Conservation (phyloP, 2,888 invertebrate genomes). For the Thereva unica region DNA sequence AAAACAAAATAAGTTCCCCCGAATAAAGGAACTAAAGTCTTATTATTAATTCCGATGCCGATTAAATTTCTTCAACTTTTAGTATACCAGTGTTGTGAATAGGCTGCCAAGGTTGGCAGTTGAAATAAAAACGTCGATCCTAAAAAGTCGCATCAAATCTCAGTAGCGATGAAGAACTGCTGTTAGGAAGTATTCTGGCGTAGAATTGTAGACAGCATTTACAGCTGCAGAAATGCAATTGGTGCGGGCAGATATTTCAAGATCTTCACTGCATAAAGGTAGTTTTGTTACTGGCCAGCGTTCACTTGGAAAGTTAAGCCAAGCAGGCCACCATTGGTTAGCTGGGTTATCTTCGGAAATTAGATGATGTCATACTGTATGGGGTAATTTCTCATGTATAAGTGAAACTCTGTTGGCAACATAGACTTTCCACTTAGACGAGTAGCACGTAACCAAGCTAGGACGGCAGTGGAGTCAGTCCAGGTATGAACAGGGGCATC, state of each 20-base stretch:
- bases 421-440: neutral
- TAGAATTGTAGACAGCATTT: neutral
- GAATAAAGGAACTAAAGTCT: too few relatives aligned
- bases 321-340: neutral
- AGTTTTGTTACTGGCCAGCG: too few relatives aligned
- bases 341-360: conserved; percentile 1
- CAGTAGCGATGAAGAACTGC: neutral
- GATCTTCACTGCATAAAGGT: too few relatives aligned
- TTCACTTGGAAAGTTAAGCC: neutral
- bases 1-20: too few relatives aligned
- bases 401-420: conserved; percentile 9
- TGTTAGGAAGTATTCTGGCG: neutral
- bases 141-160: neutral
- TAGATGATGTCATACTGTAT: neutral
- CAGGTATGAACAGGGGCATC: neutral
- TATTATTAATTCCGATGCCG: neutral
- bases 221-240: too few relatives aligned
- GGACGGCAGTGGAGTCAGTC: conserved; percentile 14
- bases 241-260: too few relatives aligned
- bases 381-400: neutral
- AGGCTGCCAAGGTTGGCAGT: neutral
- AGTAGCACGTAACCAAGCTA: conserved; percentile 11
- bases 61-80: neutral
- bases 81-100: neutral
- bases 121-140: neutral